A percentile compares a stretch with the other conserved stretches of the same genome.
Evolutionary conservation across 2,797 vertebrate genomes (phyloP).

Genomic region (Bovichtus diacanthus): DNA sequence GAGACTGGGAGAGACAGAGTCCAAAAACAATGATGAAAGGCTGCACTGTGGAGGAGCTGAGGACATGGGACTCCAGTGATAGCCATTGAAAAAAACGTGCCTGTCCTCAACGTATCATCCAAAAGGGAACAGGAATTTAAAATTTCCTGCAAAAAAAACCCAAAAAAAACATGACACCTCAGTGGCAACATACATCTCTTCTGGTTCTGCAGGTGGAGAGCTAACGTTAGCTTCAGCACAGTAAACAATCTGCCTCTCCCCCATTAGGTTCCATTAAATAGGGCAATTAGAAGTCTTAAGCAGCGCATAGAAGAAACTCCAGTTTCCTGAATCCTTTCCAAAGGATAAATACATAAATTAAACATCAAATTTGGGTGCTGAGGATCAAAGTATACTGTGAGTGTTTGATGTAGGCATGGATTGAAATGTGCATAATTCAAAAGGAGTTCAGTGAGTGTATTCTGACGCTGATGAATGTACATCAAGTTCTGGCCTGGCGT

Average conservation of each 20-base stretch:
- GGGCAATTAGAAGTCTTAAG: conserved; percentile 38
- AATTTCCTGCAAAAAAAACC: too few relatives aligned
- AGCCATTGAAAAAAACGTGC: too few relatives aligned
- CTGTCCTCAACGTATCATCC: conserved; percentile 4
- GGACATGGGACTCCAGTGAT: conserved; percentile 39
- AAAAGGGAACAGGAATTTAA: background rate
- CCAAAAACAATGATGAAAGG: conserved; percentile 66
- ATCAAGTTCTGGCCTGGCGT: conserved; percentile 5
- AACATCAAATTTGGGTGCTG: conserved; percentile 46
- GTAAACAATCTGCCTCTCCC: conserved; percentile 26
- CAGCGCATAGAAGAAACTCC: conserved; percentile 1
- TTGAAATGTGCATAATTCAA: conserved; percentile 47
- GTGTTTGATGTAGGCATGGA: conserved; percentile 61
- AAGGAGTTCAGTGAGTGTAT: conserved; percentile 30
- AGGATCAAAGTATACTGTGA: conserved; percentile 61
- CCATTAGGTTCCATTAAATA: conserved; percentile 48
- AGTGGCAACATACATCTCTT: background rate
- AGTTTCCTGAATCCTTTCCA: conserved; percentile 46
- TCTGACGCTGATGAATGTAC: conserved; percentile 49
- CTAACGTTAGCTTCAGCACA: background rate
- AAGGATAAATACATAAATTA: conserved; percentile 68
- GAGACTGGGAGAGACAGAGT: conserved; percentile 45
- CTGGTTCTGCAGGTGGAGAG: background rate
- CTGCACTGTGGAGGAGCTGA: conserved; percentile 54
- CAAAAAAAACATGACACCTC: background rate